Base-by-base conservation (phyloP, 1,140 invertebrate genomes). In the Drosophila kanapiae region DNA sequence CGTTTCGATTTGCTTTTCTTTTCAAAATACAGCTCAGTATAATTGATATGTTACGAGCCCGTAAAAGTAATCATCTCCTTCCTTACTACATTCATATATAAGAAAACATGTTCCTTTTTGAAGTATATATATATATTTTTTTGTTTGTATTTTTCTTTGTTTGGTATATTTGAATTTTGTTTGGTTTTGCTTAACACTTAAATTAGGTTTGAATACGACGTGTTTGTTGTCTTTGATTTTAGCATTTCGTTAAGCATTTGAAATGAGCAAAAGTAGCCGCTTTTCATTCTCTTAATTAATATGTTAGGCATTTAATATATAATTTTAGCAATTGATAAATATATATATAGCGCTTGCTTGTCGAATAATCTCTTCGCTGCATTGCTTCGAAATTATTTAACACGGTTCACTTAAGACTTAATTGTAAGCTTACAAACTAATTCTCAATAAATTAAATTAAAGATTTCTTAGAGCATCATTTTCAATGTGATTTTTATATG, bases 1-100 rank as follows among this genome's bases (percentile, higher is more conserved):
- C 74, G 70, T 78, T 88, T 68, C 54, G 35, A 63, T 62, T 58
- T 38, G 18, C 42, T 69, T 75, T 56, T 38, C 58, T 38, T 48
- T 80, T 75, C 40, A 61, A 88, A 79, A 82, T 79, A 79, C 63
- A 85, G 85, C 85, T 90, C 85, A 79, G 74, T 82, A 62, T 78
- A 85, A 84, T 90, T 90, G 85, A 90, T 90, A 90, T 90, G 85
- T 90, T 74, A 90, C 81, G 85, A 90, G 85, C 81, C 78, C 43
- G 75, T 78, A 70, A 82, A 85, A 74, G 63, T 82, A 72, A 53
- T 76, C 13, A 75, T 76, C 29, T 76, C 29, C 57, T 51, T 80
- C 37, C 51, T 51, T 69, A 33, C 47, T 80, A 54, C 53, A 54
- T 54, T 38, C 23, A 38, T 61, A 61, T 67, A 58, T 74, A 70